phyloP scores from a whole-genome alignment of 2,797 vertebrate species.

The Sciaenops ocellatus region DNA sequence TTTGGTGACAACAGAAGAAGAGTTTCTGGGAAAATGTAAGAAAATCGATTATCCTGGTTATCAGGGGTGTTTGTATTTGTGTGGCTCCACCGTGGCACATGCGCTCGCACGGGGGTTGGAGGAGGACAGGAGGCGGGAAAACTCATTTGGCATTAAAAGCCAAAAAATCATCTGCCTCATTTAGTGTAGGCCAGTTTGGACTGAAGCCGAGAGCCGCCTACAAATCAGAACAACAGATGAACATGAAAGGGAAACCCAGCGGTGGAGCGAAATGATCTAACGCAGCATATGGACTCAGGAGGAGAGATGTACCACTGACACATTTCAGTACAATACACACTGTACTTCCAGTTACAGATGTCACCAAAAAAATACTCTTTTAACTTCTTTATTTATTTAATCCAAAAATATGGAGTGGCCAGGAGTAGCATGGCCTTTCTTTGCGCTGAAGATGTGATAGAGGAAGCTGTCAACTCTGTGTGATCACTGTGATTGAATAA shows the following conservation, averaged over 20 bases:
- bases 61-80: constrained; percentile 4
- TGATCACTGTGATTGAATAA: constrained; percentile 1
- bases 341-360: neutral
- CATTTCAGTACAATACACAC: constrained; percentile 22
- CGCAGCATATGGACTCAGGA: constrained; percentile 45
- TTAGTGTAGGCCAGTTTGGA: constrained; percentile 65
- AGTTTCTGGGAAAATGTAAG: neutral
- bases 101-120: constrained; percentile 35
- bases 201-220: constrained; percentile 52
- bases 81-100: constrained; percentile 36
- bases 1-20: constrained; percentile 5
- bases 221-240: constrained; percentile 62
- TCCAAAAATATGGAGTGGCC: neutral
- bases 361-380: neutral
- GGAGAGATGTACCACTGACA: constrained; percentile 33
- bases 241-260: constrained; percentile 58
- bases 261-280: constrained; percentile 47
- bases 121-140: constrained; percentile 60
- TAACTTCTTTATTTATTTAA: neutral
- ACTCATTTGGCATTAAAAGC: constrained; percentile 54
- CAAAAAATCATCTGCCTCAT: constrained; percentile 47
- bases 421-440: neutral
- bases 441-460: neutral
- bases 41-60: neutral
- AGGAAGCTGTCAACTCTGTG: neutral